Percentiles rank a stretch among this genome's conserved stretches.
Evolutionary conservation across 2,888 invertebrate species (phyloP).

Genomic region (Nomada ferruginata): DNA sequence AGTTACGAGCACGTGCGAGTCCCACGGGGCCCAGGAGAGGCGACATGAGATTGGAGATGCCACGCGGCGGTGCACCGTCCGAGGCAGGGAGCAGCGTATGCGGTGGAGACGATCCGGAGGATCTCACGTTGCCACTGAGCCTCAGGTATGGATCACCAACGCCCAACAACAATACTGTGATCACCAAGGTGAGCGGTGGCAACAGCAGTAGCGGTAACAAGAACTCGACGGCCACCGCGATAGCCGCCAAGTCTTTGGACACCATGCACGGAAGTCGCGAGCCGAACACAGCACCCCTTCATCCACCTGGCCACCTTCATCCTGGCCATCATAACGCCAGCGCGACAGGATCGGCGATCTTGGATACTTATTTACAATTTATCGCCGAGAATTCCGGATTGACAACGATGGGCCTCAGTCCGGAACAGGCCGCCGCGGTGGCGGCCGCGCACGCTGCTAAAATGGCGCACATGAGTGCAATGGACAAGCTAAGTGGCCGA

Average conservation of each 20-base stretch:
- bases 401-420: constrained; percentile 87
- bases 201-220: constrained; percentile 84
- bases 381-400: constrained; percentile 93
- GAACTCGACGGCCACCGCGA: constrained; percentile 84
- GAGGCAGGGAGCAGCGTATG: constrained; percentile 90
- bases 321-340: constrained; percentile 79
- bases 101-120: constrained; percentile 93
- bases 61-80: constrained; percentile 88
- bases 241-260: constrained; percentile 89
- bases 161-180: constrained; percentile 86
- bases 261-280: constrained; percentile 88
- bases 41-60: constrained; percentile 91
- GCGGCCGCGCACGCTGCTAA: constrained; percentile 92
- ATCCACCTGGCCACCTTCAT: constrained; percentile 74
- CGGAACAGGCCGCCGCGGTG: constrained; percentile 87
- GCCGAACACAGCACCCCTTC: constrained; percentile 88
- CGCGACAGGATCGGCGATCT: constrained; percentile 88
- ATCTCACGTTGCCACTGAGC: constrained; percentile 89
- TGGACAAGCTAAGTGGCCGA: constrained; percentile 83
- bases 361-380: constrained; percentile 95
- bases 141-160: constrained; percentile 87
- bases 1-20: constrained; percentile 92
- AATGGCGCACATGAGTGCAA: constrained; percentile 91
- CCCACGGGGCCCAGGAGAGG: constrained; percentile 92
- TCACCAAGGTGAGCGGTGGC: constrained; percentile 85